A percentile compares a stretch with the other conserved stretches of the same genome.
These are phyloP conservation scores for Hafferia zeledoni DNA, from an alignment of 2,797 vertebrate species.

Conservation along the genomic window DNA sequence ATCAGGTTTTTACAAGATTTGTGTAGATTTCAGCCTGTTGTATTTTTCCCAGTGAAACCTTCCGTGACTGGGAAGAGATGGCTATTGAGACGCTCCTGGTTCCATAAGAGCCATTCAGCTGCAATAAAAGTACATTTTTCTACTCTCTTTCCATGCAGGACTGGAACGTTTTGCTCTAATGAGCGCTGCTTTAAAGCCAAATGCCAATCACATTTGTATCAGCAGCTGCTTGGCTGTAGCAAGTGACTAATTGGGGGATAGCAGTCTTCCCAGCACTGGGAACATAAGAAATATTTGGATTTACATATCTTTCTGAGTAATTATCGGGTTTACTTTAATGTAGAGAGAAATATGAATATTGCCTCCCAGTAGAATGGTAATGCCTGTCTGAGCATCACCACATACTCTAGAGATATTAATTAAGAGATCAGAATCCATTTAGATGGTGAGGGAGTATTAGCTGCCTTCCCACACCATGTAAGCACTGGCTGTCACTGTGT, in stretches of 20 bases:
- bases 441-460: background rate
- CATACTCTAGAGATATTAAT: background rate
- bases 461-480: background rate
- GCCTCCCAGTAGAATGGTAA: background rate
- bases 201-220: conserved; percentile 29
- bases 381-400: background rate
- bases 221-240: conserved; percentile 6
- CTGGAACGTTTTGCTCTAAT: conserved; percentile 41
- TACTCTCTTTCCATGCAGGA: background rate
- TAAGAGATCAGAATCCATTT: conserved; percentile 10
- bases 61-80: background rate
- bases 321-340: conserved; percentile 32
- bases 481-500: background rate
- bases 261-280: background rate
- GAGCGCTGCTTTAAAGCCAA: conserved; percentile 38
- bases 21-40: background rate
- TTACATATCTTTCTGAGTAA: conserved; percentile 20
- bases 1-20: background rate
- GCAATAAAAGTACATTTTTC: conserved; percentile 41
- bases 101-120: conserved; percentile 49
- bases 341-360: background rate
- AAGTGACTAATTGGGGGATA: conserved; percentile 30
- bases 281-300: conserved; percentile 18
- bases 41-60: conserved; percentile 24
- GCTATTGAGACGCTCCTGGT: background rate